Percentiles rank a stretch among this genome's conserved stretches.
phyloP scores from a whole-genome alignment of 2,888 invertebrate genomes.

The Rhogogaster chlorosoma region DNA sequence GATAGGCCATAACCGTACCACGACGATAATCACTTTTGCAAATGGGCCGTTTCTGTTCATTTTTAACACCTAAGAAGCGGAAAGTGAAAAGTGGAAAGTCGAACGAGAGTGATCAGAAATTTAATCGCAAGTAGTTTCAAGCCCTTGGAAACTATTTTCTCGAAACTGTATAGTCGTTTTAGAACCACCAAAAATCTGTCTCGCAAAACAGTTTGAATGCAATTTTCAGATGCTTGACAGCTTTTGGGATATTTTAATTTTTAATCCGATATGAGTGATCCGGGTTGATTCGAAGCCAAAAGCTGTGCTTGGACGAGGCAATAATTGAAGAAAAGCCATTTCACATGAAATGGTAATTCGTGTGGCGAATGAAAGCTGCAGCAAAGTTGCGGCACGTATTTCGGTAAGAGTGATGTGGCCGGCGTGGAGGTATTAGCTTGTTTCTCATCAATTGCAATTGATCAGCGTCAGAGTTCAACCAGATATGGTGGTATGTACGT shows the following conservation, averaged over 20 bases:
- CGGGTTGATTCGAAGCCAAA: too few species aligned
- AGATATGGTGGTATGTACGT: constrained; percentile 64
- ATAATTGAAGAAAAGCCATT: too few species aligned
- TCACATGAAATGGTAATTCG: background rate
- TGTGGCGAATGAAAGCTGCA: background rate
- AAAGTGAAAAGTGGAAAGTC: background rate
- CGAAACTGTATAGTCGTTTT: background rate
- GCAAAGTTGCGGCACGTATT: background rate
- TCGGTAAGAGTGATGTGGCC: background rate
- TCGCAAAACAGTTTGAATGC: too few species aligned
- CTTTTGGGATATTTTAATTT: too few species aligned
- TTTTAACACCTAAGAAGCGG: background rate
- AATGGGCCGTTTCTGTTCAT: background rate
- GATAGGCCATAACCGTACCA: background rate
- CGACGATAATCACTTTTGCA: background rate
- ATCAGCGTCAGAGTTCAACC: constrained; percentile 67
- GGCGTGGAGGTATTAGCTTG: constrained; percentile 64
- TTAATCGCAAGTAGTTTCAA: background rate
- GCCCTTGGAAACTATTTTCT: background rate
- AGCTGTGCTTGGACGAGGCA: too few species aligned
- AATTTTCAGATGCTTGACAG: too few species aligned
- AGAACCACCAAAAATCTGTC: too few species aligned
- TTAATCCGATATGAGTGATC: too few species aligned
- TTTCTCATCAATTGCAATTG: constrained; percentile 67
- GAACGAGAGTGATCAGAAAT: background rate